A percentile compares a stretch with the other conserved stretches of the same genome.
These are phyloP conservation scores for Drosophila pullipes DNA, from an alignment of 2,888 invertebrate genomes.

Conservation along the genomic window DNA sequence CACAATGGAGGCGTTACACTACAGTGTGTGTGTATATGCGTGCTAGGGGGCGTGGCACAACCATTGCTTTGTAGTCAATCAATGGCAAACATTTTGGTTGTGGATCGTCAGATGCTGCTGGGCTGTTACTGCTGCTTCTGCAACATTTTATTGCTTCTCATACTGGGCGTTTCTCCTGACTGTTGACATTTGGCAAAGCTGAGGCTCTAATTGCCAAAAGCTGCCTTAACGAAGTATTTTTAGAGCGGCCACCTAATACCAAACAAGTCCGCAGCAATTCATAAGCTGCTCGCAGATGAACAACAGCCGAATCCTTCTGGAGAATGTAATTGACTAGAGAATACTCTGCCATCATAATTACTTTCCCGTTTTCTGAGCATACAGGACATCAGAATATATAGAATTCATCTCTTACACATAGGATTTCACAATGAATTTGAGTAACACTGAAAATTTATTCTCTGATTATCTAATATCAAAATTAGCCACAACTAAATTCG, in stretches of 20 bases:
- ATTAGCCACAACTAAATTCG: not conserved
- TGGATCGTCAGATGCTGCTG: slow-evolving; percentile 25
- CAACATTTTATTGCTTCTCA: slow-evolving; percentile 50
- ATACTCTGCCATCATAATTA: slow-evolving; percentile 12
- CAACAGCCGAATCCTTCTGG: not conserved
- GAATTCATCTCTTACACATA: not conserved
- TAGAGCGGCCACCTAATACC: slow-evolving; percentile 28
- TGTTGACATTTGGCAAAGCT: slow-evolving; percentile 56
- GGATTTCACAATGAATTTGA: not conserved
- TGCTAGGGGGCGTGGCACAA: slow-evolving; percentile 31
- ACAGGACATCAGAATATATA: too few relatives aligned
- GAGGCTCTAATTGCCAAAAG: slow-evolving; percentile 56
- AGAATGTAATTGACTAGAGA: not conserved
- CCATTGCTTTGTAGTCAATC: slow-evolving; percentile 70
- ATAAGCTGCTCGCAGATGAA: slow-evolving; percentile 17
- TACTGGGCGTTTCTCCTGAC: slow-evolving; percentile 46
- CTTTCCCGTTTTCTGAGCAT: not conserved
- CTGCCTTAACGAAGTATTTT: slow-evolving; percentile 49
- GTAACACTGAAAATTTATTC: not conserved
- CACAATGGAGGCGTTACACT: slow-evolving; percentile 10
- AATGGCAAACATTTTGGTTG: slow-evolving; percentile 42
- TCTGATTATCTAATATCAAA: not conserved
- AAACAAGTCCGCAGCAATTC: slow-evolving; percentile 8
- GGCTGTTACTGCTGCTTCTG: slow-evolving; percentile 18
- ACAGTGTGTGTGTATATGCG: not conserved